These are phyloP conservation scores for Clusia tigrina DNA, from an alignment of 2,888 invertebrate genomes.

Conservation along the genomic window DNA sequence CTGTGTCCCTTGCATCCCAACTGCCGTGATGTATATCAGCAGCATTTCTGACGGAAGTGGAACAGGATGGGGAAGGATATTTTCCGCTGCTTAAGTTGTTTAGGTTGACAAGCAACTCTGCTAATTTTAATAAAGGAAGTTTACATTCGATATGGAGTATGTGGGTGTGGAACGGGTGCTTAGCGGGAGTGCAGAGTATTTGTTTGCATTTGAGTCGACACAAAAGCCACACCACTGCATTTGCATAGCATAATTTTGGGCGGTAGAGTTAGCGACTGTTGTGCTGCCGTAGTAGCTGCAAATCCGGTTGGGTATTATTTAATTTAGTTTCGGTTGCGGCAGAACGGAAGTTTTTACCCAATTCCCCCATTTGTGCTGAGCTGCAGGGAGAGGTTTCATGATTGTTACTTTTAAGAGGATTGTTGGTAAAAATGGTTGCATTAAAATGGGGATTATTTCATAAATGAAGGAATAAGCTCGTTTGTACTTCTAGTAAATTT, in stretches of 20 bases:
- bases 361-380: no score
- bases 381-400: no score
- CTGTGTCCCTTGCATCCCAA: no score
- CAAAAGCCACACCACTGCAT: no score
- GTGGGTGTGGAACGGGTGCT: conserved; percentile 25
- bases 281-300: conserved; percentile 2
- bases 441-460: no score
- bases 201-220: conserved; percentile 17
- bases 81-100: conserved; percentile 3
- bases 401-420: no score
- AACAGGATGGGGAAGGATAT: neutral
- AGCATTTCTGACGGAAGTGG: no score
- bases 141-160: conserved; percentile 27
- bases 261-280: conserved; percentile 42
- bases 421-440: no score
- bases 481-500: no score
- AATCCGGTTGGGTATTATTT: conserved; percentile 2
- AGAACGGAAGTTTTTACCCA: neutral
- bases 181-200: neutral
- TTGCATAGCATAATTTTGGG: conserved; percentile 34
- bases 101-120: neutral
- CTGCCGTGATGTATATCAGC: no score
- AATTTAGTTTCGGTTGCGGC: neutral
- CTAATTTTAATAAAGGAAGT: conserved; percentile 46
- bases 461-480: no score